Evolutionary conservation across 2,888 invertebrate genomes (phyloP), one percentile per base, ranked within the genome.

Genomic region (Ochropacha duplaris): DNA sequence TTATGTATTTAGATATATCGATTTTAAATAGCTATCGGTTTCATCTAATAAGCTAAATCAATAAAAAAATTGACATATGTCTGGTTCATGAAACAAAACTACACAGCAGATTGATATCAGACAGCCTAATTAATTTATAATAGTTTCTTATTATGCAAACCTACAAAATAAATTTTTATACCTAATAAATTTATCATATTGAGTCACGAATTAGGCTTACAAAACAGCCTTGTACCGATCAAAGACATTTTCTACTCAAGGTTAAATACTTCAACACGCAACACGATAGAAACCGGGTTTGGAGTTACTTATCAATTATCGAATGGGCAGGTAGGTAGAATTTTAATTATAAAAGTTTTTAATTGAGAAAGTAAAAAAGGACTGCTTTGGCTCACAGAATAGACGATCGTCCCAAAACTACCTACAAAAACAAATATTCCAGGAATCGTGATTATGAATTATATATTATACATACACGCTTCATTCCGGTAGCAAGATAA

Each of bases 221-320:
- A 44, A 44, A 44, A 19, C 44, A n/a, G 31, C 52, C 52, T 31
- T 52, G 52, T 31, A n/a, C 19, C 31, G 52, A 52, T 52, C 52
- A 31, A 19, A 31, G 52, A 52, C 19, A 31, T 52, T 31, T 51
- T n/a, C 44, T 44, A 44, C 44, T 44, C 44, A 44, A 44, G 44
- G 44, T 44, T 44, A 19, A 14, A 44, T 39, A n/a, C 39, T 39
- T n/a, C 8, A 16, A 39, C 44, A 19, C 19, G 44, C 44, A 19
- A 44, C 44, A 44, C 44, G 44, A 44, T 44, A 19, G 44, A 19
- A 44, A 44, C 44, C 4, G 19, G 44, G 44, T 9, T 44, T 44
- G 16, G 16, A 44, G 44, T 9, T n/a, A 9, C 44, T 44, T 44
- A 44, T 44, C 44, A 44, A 44, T 39, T 16, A 39, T 44, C 14